Conservation (phyloP, 2,888 invertebrate species). For the Ophion slaviceki region DNA sequence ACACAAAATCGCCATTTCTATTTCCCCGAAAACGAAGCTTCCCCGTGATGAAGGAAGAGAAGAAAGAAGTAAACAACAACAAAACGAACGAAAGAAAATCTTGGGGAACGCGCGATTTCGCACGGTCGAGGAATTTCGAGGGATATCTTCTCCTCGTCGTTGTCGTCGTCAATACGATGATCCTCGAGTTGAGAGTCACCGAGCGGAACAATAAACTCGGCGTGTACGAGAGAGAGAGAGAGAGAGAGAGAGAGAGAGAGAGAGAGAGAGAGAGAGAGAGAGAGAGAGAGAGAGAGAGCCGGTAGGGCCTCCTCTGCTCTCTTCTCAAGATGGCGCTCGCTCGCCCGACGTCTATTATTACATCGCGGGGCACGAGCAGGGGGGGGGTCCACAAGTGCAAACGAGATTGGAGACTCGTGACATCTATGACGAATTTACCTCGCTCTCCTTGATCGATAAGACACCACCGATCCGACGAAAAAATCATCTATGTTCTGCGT, state of each 20-base stretch:
- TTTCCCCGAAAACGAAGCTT: too few relatives aligned
- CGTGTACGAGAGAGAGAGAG: not conserved
- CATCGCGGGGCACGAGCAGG: slow-evolving; percentile 4
- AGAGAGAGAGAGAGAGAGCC: not conserved
- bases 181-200: slow-evolving; percentile 73
- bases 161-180: not conserved
- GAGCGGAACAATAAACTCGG: slow-evolving; percentile 49
- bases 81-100: slow-evolving; percentile 2
- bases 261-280: not conserved
- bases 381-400: slow-evolving; percentile 12
- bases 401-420: slow-evolving; percentile 3
- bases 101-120: not conserved
- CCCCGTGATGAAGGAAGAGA: too few relatives aligned
- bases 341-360: slow-evolving; percentile 43
- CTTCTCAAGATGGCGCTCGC: slow-evolving; percentile 58
- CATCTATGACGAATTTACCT: slow-evolving; percentile 11
- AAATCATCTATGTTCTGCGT: not conserved
- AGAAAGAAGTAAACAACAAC: not conserved
- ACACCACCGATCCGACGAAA: not conserved
- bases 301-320: slow-evolving; percentile 13
- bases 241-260: not conserved
- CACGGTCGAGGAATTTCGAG: not conserved
- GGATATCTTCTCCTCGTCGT: not conserved
- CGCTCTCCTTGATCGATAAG: slow-evolving; percentile 1
- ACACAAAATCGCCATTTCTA: too few relatives aligned